These are phyloP conservation scores for Oeneis ivallda DNA, from an alignment of 2,888 invertebrate genomes.

Conservation along the genomic window DNA sequence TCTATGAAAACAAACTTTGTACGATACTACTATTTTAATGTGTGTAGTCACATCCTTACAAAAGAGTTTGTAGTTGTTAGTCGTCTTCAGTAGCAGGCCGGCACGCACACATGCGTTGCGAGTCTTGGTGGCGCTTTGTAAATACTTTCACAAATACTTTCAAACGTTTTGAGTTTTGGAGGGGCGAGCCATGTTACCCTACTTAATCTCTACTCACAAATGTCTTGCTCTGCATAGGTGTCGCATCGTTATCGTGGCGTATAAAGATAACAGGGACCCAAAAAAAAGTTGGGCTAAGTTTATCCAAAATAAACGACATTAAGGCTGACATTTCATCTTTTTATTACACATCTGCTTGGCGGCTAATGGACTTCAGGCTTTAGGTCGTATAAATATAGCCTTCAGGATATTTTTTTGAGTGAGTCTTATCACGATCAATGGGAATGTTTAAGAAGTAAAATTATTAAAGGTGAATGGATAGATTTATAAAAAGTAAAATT, in stretches of 20 bases:
- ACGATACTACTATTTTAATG: no score
- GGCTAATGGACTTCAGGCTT: not conserved
- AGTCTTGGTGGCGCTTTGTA: no score
- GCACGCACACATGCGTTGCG: no score
- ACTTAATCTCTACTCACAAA: no score
- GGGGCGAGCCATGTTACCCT: no score
- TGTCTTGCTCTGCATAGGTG: not conserved
- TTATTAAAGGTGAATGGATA: no score
- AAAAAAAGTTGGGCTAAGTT: conserved; percentile 16
- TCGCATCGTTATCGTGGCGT: conserved; percentile 12
- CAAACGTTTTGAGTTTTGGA: no score
- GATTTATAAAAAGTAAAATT: not conserved
- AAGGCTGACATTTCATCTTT: conserved; percentile 18
- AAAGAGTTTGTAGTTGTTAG: no score
- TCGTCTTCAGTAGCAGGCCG: no score
- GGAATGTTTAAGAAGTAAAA: not conserved
- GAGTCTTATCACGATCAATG: not conserved
- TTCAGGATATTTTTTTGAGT: not conserved
- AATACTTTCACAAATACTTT: no score
- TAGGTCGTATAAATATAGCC: not conserved
- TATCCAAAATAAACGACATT: conserved; percentile 18
- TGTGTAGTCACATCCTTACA: no score
- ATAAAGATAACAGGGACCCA: not conserved
- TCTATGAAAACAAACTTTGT: no score
- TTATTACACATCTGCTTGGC: conserved; percentile 13